phyloP scores from a whole-genome alignment of 2,888 invertebrate genomes.

The Lagria hirta region DNA sequence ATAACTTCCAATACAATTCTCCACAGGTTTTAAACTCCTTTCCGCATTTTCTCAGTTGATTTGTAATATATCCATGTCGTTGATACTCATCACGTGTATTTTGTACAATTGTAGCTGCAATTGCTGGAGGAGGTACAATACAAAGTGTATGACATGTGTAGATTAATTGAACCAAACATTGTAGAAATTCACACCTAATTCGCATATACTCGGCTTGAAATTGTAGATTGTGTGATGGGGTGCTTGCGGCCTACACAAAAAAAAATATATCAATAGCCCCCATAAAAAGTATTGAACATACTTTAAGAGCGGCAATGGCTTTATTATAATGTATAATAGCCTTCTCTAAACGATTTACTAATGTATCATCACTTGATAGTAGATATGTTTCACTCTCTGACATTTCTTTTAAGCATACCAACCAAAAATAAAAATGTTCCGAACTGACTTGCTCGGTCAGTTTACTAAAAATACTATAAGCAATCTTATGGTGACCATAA shows the following conservation, averaged over 20 bases:
- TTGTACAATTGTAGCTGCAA: slow-evolving; percentile 80
- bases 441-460: slow-evolving; percentile 68
- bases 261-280: not conserved
- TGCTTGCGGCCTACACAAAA: slow-evolving; percentile 68
- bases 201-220: slow-evolving; percentile 79
- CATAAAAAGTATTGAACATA: slow-evolving; percentile 34
- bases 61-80: slow-evolving; percentile 76
- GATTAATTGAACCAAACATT: slow-evolving; percentile 64
- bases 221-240: slow-evolving; percentile 63
- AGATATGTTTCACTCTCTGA: slow-evolving; percentile 69
- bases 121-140: slow-evolving; percentile 91
- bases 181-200: slow-evolving; percentile 74
- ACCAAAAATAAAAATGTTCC: slow-evolving; percentile 87
- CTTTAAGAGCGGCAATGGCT: slow-evolving; percentile 63
- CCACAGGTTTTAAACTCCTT: slow-evolving; percentile 72
- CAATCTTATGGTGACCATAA: slow-evolving; percentile 70
- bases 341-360: slow-evolving; percentile 57
- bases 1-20: slow-evolving; percentile 73
- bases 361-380: slow-evolving; percentile 54
- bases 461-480: slow-evolving; percentile 59
- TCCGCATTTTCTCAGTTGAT: slow-evolving; percentile 74
- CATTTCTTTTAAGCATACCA: slow-evolving; percentile 76
- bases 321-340: slow-evolving; percentile 66
- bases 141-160: slow-evolving; percentile 75
- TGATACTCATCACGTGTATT: slow-evolving; percentile 76